Evolutionary conservation across 1,140 invertebrate genomes (phyloP).

Genomic region (Drosophila prosaltans): DNA sequence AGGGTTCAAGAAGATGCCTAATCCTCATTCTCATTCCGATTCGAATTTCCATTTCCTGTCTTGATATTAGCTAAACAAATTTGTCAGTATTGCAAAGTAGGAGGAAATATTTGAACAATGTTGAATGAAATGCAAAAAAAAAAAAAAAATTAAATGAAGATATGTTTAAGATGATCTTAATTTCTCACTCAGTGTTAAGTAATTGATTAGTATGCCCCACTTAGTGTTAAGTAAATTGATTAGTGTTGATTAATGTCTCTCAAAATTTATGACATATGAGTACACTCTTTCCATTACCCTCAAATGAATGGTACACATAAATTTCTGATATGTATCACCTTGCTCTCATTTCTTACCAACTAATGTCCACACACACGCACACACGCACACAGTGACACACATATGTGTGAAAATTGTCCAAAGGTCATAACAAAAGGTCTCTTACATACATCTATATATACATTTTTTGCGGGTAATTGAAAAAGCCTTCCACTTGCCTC

Average conservation of each 20-base stretch:
- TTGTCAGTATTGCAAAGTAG: background rate
- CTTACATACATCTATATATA: slow-evolving; percentile 22
- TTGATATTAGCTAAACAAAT: slow-evolving; percentile 15
- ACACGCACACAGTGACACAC: background rate
- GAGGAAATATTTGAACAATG: background rate
- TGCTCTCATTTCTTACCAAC: slow-evolving; percentile 27
- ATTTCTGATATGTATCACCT: slow-evolving; percentile 51
- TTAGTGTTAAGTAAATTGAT: slow-evolving; percentile 2
- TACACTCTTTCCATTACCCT: background rate
- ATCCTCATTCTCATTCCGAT: background rate
- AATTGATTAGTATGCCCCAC: background rate
- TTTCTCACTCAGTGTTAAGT: background rate
- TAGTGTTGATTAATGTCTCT: background rate
- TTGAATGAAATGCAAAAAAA: background rate
- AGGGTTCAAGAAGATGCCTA: background rate
- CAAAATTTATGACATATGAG: slow-evolving; percentile 5
- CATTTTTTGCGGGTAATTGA: slow-evolving; percentile 72
- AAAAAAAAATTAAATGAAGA: too few species aligned
- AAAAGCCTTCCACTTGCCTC: slow-evolving; percentile 56
- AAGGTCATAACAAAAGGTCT: slow-evolving; percentile 68
- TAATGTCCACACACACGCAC: background rate
- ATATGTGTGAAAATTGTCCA: slow-evolving; percentile 51
- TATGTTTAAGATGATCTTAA: too few species aligned
- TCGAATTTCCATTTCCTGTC: background rate
- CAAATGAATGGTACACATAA: slow-evolving; percentile 28